A percentile compares a stretch with the other conserved stretches of the same genome.
phyloP scores from a whole-genome alignment of 2,888 invertebrate species.

The Norana najaformis region DNA sequence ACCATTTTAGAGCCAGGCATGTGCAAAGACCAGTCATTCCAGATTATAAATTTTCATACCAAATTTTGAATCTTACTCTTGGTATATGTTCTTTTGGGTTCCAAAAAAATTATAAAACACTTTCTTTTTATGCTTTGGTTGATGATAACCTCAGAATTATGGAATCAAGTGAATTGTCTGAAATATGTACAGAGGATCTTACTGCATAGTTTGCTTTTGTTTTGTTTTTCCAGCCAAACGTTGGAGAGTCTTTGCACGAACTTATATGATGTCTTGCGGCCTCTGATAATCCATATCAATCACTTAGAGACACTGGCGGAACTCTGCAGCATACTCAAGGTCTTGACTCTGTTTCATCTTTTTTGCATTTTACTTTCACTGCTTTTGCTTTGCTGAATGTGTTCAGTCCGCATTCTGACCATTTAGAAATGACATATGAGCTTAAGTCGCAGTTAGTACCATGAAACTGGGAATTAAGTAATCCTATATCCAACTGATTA shows the following conservation, averaged over 20 bases:
- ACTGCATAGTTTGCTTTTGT: background rate
- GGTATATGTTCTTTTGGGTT: background rate
- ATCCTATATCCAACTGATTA: background rate
- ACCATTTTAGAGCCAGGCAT: too few relatives aligned
- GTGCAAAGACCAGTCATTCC: too few relatives aligned
- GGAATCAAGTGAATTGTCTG: background rate
- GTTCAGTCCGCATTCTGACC: background rate
- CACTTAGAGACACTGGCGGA: constrained; percentile 96
- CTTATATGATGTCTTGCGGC: constrained; percentile 87
- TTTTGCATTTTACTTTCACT: background rate
- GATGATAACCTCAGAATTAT: background rate
- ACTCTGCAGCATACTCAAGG: constrained; percentile 86
- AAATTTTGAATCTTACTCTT: background rate
- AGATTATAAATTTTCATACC: background rate
- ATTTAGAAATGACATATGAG: too few relatives aligned
- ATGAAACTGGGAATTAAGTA: background rate
- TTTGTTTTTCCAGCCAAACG: constrained; percentile 66
- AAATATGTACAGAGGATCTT: background rate
- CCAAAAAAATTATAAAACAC: background rate
- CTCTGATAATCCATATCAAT: constrained; percentile 91
- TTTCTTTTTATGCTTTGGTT: background rate
- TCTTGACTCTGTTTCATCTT: constrained; percentile 52
- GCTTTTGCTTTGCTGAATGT: background rate
- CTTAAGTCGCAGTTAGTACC: too few relatives aligned
- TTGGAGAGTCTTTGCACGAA: constrained; percentile 82